Evolutionary conservation across 2,888 invertebrate genomes (phyloP).

Genomic region (Linnaemya tessellans): DNA sequence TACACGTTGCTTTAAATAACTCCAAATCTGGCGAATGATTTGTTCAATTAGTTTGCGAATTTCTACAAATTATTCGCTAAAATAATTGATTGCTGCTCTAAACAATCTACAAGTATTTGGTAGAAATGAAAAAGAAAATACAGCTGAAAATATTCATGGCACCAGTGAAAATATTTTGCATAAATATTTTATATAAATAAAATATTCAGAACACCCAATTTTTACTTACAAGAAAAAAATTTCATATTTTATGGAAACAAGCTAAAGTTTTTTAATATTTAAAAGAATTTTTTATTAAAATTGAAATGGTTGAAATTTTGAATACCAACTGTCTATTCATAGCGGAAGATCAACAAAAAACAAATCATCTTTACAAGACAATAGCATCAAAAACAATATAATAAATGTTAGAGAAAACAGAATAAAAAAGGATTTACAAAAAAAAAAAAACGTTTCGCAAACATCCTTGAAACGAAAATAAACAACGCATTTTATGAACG

Average conservation of each 20-base stretch:
- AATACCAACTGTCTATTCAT: constrained; percentile 34
- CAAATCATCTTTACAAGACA: constrained; percentile 63
- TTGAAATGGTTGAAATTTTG: constrained; percentile 62
- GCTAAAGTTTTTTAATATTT: constrained; percentile 54
- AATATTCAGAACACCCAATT: too few species aligned
- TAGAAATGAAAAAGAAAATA: too few species aligned
- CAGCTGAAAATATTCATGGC: background rate
- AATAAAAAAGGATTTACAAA: background rate
- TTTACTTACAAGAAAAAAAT: background rate
- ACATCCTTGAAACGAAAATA: constrained; percentile 21
- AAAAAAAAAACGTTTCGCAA: constrained; percentile 25
- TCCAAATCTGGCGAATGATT: too few species aligned
- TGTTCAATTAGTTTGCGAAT: too few species aligned
- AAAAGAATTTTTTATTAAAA: background rate
- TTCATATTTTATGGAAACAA: constrained; percentile 1
- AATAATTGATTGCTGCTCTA: too few species aligned
- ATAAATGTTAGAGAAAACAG: constrained; percentile 29
- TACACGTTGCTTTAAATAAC: too few species aligned
- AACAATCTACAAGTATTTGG: too few species aligned
- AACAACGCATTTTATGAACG: constrained; percentile 40
- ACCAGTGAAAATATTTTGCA: too few species aligned
- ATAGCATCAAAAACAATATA: constrained; percentile 64
- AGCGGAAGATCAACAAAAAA: constrained; percentile 26
- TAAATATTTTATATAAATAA: too few species aligned
- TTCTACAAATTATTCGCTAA: too few species aligned